Conservation (phyloP, 2,797 vertebrate genomes). For the Danio choprae region DNA sequence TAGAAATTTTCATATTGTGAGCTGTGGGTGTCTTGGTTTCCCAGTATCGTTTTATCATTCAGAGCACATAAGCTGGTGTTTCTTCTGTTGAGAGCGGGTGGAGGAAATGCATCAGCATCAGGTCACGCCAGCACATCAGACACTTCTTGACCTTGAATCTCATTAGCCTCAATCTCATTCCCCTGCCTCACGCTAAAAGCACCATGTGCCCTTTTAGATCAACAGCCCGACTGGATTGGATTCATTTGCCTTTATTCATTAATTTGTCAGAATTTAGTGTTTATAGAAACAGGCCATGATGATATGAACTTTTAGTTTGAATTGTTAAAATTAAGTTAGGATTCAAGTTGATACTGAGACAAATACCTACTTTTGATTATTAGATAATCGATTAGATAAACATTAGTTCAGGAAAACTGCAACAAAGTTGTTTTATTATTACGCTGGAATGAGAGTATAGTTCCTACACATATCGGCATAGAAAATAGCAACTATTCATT, state of each 20-base stretch:
- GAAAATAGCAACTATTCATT: no score
- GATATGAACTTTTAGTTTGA: background rate
- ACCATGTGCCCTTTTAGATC: background rate
- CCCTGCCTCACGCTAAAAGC: background rate
- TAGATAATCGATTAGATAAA: no score
- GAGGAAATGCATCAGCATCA: background rate
- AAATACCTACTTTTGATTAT: no score
- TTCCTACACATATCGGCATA: no score
- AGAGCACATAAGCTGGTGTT: constrained; percentile 30
- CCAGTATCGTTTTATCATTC: background rate
- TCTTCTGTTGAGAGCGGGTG: background rate
- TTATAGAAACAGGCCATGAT: background rate
- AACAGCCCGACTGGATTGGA: background rate
- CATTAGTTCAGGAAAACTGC: no score
- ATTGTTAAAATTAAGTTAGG: background rate
- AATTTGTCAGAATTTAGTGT: background rate
- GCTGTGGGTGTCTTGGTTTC: constrained; percentile 21
- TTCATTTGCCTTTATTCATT: background rate
- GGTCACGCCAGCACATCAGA: constrained; percentile 25
- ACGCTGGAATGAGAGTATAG: no score
- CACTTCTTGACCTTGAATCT: constrained; percentile 47
- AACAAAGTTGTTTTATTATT: no score
- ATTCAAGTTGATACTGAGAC: no score
- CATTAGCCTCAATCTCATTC: constrained; percentile 18
- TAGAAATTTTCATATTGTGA: no score